Evolutionary conservation across 2,888 invertebrate species (phyloP).

Genomic region (Taphrorychus bicolor): DNA sequence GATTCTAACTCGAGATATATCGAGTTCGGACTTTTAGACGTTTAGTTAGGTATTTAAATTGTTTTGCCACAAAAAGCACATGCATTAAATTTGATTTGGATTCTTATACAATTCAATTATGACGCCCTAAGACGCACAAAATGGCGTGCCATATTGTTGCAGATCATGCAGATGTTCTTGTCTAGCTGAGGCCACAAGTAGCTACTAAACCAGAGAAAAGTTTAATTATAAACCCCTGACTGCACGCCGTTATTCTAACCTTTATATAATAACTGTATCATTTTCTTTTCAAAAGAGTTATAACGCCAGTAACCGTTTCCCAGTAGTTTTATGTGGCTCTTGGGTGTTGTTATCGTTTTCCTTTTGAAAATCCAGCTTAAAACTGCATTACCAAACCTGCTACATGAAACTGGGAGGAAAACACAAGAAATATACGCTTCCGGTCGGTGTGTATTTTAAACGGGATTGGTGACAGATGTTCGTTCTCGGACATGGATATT

Average conservation of each 20-base stretch:
- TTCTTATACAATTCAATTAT: too few species aligned
- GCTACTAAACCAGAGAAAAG: neutral
- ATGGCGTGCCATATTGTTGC: too few species aligned
- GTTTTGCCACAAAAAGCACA: neutral
- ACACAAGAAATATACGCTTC: conserved; percentile 12
- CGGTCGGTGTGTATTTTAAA: conserved; percentile 15
- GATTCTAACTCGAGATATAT: conserved; percentile 24
- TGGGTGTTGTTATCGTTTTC: conserved; percentile 33
- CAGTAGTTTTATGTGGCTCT: conserved; percentile 26
- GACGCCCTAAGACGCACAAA: too few species aligned
- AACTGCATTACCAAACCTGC: conserved; percentile 34
- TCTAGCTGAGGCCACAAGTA: neutral
- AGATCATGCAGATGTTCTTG: neutral
- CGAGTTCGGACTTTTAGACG: conserved; percentile 11
- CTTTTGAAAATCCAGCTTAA: conserved; percentile 37
- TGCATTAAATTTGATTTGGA: neutral
- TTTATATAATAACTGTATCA: conserved; percentile 12
- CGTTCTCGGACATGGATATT: conserved; percentile 19
- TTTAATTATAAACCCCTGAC: neutral
- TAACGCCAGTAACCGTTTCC: conserved; percentile 21
- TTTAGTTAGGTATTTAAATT: conserved; percentile 4
- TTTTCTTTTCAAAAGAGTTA: conserved; percentile 17
- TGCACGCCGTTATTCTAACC: neutral
- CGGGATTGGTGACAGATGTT: conserved; percentile 25
- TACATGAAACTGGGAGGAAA: conserved; percentile 27